phyloP scores from a whole-genome alignment of 2,797 vertebrate species.

The Schizopygopsis pylzovi region DNA sequence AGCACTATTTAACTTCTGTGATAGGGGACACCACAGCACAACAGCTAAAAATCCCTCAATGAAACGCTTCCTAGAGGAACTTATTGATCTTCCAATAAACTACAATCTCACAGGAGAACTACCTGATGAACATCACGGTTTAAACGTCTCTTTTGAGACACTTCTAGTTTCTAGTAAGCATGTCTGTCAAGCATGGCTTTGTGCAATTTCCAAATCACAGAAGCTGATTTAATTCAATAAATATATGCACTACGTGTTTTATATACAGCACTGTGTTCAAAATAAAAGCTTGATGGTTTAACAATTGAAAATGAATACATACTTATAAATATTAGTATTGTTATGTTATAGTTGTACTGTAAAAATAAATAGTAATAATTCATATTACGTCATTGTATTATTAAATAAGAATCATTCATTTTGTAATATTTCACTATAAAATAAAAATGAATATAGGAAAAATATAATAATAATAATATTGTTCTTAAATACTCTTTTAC shows the following conservation, averaged over 20 bases:
- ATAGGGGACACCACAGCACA: background rate
- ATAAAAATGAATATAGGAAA: background rate
- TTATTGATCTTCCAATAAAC: background rate
- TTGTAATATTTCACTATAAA: background rate
- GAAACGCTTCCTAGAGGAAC: background rate
- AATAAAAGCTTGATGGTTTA: background rate
- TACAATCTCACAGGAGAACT: background rate
- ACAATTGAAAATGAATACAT: background rate
- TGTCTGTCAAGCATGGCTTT: background rate
- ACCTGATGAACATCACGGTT: background rate
- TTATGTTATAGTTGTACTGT: background rate
- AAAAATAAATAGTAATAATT: background rate
- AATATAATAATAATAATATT: background rate
- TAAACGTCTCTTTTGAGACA: background rate
- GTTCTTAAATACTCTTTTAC: background rate
- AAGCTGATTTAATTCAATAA: background rate
- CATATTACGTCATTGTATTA: background rate
- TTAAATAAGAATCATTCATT: background rate
- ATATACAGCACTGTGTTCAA: background rate
- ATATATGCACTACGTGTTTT: background rate
- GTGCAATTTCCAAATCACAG: background rate
- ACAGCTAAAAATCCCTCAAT: background rate
- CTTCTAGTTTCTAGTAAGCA: background rate
- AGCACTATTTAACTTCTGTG: constrained; percentile 13
- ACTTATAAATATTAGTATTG: background rate